Evolutionary conservation across 2,113 vertebrate genomes (phyloP), one percentile per base, ranked within the genome.

Genomic region (Leucosticte australis): DNA sequence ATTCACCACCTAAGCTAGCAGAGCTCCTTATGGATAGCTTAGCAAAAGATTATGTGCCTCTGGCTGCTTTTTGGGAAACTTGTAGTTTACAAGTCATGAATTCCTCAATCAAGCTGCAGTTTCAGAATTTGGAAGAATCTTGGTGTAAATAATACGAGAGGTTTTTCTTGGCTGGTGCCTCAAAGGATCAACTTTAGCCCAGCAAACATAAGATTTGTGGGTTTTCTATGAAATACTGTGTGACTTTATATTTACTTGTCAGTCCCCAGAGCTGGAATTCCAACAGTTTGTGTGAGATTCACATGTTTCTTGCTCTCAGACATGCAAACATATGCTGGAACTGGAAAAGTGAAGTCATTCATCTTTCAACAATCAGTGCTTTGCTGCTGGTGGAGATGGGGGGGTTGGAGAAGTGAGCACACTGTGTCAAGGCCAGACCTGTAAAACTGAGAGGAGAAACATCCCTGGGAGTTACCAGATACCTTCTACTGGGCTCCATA

Each of bases 241-340:
- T n/a, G 44, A 73, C 50, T 96, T 94, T 71, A 39, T 94, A 41
- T 90, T 94, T 92, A 86, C 94, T 92, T 90, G 90, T 68, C 84
- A 86, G 82, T 92, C 80, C 50, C 49, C 41, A 49, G 77, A 89
- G 90, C 62, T 65, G 90, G 92, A 94, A 96, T 97, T 93, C 76
- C 92, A 71, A 89, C 56, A 60, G 86, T 79, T 92, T 84, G 88
- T 96, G 90, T 81, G 90, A 96, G 83, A 92, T 96, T 96, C 93
- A 90, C 93, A 90, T 70, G 17, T 96, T 95, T 92, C 84, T 56
- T 90, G 74, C 90, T 93, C 90, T 94, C 90, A 93, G 94, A 93
- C 86, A 33, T 42, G 80, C 83, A 93, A 95, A 94, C 86, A 71
- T 84, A 64, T 60, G 62, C 88, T 88, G 94, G 87, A 78, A 53